Base-by-base conservation (phyloP, 2,888 invertebrate species). In the Ditula angustiorana region DNA sequence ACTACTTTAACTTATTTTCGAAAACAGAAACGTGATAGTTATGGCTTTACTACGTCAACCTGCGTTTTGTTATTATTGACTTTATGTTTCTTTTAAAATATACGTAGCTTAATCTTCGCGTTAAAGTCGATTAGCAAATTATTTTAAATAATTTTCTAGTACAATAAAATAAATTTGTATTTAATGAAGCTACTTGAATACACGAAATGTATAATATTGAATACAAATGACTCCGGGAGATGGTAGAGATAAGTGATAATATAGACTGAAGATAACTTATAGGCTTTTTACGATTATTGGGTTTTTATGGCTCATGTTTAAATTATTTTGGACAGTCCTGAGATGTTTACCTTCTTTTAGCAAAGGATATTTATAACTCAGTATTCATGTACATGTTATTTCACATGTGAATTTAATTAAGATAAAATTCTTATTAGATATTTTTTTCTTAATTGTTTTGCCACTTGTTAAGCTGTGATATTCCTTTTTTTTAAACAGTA, bases 151-250 rank as follows among this genome's bases (percentile, higher is more conserved):
- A 19, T 19, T 19, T 41, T 19, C 19, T 41, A 10, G 19, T 41
- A 30, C 10, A 1, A 8, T 30, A 41, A 41, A 41, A 41, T 19
- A 19, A 19, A 19, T 19, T 46, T 28, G 26, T 21, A 37, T 47
- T 26, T 21, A n/a, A 49, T 28, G 37, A 49, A 30, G 49, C 41
- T 49, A 41, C 23, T 56, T 62, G 11, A 49, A 49, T 50, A 33
- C 23, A 33, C 30, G 10, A 24, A 50, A 19, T 24, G 24, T 24
- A 35, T 52, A 52, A 56, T 30, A 41, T 63, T 35, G 33, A 52
- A 52, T 63, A 46, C 26, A 58, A 58, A 63, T 13, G 33, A 33
- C 30, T 41, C n/a, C 30, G 28, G 19, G 21, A 57, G 63, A 63
- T 63, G 50, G 35, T 30, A 16, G 26, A 58, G 57, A 63, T 58